Base-by-base conservation (phyloP, 2,113 vertebrate species). In the Marmota monax region DNA sequence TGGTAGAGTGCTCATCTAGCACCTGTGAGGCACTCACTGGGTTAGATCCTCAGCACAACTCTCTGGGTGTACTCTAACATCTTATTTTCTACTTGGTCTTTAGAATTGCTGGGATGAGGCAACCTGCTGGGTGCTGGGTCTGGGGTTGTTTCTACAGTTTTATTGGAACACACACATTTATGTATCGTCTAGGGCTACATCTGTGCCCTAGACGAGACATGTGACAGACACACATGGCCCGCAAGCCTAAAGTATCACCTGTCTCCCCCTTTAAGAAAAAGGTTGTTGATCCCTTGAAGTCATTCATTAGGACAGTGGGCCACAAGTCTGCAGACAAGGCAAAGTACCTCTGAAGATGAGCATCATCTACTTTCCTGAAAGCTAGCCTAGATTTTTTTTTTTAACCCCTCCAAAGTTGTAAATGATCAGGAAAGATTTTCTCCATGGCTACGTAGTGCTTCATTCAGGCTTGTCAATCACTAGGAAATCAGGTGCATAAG, bases 41-140 rank as follows among this genome's bases (percentile, higher is more conserved):
- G 56, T 58, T 58, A 22, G 56, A 58, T 23, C 56, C 20, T 58
- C 56, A 58, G 56, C 45, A 45, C 63, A 91, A 37, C 13, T 73
- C 53, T 5, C 65, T 23, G n/a, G 58, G 48, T 58, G 6, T 76
- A 16, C n/a, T 51, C 22, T 67, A 34, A 84, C 32, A 65, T 39
- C 25, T 45, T 56, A 5, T 87, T 88, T 58, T 87, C 78, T 91
- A 73, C 65, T 58, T 85, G 69, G 61, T 74, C 56, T 90, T 90
- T 53, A 84, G 25, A 58, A 61, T 37, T 74, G 86, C 12, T 13
- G n/a, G 37, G 37, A 34, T 6, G 8, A 74, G 65, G 29, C 29
- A 85, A 73, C 13, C n/a, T 16, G 7, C 1, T 17, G 73, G 56
- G n/a, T 61, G 7, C 1, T 17, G 73, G 56, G n/a, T 61, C 74